A percentile compares a stretch with the other conserved stretches of the same genome.
These are phyloP conservation scores for Dendrolimus punctatus DNA, from an alignment of 1,140 invertebrate genomes.

Conservation along the genomic window DNA sequence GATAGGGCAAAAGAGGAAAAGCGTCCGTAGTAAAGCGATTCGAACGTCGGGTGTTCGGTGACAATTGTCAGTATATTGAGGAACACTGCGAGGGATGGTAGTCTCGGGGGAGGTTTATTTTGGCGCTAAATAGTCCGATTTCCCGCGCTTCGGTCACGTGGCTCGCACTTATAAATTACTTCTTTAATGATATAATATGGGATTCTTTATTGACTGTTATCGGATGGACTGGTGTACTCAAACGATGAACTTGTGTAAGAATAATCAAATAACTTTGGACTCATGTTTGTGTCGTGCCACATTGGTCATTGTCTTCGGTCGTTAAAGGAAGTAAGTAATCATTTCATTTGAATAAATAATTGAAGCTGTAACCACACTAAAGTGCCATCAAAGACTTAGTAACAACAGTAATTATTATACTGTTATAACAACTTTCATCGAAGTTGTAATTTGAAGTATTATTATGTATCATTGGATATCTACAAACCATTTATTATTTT, in stretches of 20 bases:
- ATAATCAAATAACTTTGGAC: slow-evolving; percentile 30
- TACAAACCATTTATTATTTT: too few species aligned
- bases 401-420: not conserved
- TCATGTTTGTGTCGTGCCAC: slow-evolving; percentile 52
- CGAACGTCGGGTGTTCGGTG: slow-evolving; percentile 39
- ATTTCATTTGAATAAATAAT: not conserved
- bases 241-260: slow-evolving; percentile 28
- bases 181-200: slow-evolving; percentile 12
- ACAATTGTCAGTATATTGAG: slow-evolving; percentile 55
- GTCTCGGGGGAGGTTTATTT: slow-evolving; percentile 33
- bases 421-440: not conserved
- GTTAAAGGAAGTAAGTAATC: slow-evolving; percentile 46
- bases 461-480: too few species aligned
- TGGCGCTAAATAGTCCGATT: slow-evolving; percentile 42
- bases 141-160: slow-evolving; percentile 54
- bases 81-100: slow-evolving; percentile 48
- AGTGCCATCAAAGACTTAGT: not conserved
- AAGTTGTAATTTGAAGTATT: too few species aligned
- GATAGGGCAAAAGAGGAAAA: slow-evolving; percentile 60
- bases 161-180: slow-evolving; percentile 16
- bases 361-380: not conserved
- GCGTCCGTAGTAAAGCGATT: slow-evolving; percentile 46
- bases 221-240: slow-evolving; percentile 11
- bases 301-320: slow-evolving; percentile 35
- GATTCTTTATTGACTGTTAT: slow-evolving; percentile 12